phyloP scores from a whole-genome alignment of 1,140 invertebrate species.

The Achatina immaculata region DNA sequence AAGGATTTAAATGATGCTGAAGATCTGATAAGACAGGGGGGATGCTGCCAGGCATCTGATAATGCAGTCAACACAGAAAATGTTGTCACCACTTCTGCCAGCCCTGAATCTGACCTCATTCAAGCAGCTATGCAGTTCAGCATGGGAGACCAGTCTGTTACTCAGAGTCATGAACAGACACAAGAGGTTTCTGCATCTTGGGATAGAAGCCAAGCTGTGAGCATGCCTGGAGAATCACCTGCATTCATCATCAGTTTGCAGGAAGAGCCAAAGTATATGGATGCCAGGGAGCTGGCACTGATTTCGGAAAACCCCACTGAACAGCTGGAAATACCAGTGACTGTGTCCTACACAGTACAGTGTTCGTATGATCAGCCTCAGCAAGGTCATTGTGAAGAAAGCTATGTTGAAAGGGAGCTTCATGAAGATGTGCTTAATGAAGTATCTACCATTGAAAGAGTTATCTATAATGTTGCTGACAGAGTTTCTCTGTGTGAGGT shows the following conservation, averaged over 20 bases:
- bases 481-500: too few relatives aligned
- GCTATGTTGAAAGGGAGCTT: too few relatives aligned
- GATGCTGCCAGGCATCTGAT: background rate
- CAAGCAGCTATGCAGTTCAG: too few relatives aligned
- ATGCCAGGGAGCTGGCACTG: background rate
- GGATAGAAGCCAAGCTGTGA: background rate
- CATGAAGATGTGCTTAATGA: too few relatives aligned
- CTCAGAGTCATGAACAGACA: background rate
- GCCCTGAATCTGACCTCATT: background rate
- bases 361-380: too few relatives aligned
- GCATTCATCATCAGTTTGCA: background rate
- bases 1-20: background rate
- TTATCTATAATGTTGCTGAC: too few relatives aligned
- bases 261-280: background rate
- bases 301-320: background rate
- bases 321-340: too few relatives aligned
- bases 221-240: background rate
- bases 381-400: too few relatives aligned
- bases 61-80: background rate
- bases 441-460: too few relatives aligned
- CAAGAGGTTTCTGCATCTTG: too few relatives aligned
- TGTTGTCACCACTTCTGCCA: background rate
- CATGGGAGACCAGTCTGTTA: background rate
- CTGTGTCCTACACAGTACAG: too few relatives aligned
- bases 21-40: background rate